phyloP scores from a whole-genome alignment of 2,797 vertebrate species.

The Salarias fasciatus region DNA sequence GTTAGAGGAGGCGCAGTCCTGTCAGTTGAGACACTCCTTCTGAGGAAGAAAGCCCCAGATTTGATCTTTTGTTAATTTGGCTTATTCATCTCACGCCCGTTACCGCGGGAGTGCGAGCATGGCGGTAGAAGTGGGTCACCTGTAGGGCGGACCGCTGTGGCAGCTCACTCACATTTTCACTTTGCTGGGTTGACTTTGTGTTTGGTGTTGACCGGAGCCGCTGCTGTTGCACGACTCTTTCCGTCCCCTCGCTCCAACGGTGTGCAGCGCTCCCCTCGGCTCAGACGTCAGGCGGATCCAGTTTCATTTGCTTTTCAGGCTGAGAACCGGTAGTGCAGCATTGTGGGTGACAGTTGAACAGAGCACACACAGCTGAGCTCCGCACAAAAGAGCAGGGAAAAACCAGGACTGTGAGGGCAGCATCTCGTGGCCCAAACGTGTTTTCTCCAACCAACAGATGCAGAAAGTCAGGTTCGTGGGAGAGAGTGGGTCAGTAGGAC shows the following conservation, averaged over 20 bases:
- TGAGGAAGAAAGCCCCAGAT: background rate
- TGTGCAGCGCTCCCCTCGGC: background rate
- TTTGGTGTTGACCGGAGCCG: conserved; percentile 34
- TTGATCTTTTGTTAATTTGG: background rate
- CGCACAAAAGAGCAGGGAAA: conserved; percentile 12
- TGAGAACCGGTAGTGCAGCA: conserved; percentile 67
- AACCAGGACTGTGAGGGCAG: too few relatives aligned
- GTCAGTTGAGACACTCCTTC: background rate
- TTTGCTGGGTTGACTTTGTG: conserved; percentile 4
- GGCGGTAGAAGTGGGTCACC: background rate
- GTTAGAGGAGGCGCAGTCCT: background rate
- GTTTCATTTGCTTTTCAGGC: conserved; percentile 57
- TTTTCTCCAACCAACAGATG: too few relatives aligned
- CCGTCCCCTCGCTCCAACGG: too few relatives aligned
- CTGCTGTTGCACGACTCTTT: background rate
- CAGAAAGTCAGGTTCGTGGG: too few relatives aligned
- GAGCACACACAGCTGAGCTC: conserved; percentile 1
- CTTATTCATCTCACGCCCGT: background rate
- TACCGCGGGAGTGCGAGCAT: background rate
- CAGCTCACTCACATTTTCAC: too few relatives aligned
- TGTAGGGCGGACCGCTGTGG: background rate
- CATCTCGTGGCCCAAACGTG: too few relatives aligned
- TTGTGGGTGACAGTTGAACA: conserved; percentile 34
- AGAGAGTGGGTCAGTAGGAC: conserved; percentile 52
- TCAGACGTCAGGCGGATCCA: conserved; percentile 47